These are phyloP conservation scores for Drosophila varians DNA, from an alignment of 1,140 invertebrate genomes.

Conservation along the genomic window DNA sequence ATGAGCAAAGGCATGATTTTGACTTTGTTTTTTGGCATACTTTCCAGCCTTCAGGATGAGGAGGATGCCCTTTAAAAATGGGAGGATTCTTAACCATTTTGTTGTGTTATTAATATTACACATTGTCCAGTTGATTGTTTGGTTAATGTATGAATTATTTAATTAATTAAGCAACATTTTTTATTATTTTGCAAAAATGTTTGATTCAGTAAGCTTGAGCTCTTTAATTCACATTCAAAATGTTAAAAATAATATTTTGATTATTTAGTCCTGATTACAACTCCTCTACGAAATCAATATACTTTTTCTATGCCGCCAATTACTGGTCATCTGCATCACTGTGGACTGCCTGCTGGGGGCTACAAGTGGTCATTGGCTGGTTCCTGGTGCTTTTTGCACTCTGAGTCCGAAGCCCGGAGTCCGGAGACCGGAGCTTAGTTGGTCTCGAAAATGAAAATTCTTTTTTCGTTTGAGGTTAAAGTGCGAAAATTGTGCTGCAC, in stretches of 20 bases:
- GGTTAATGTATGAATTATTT: too few species aligned
- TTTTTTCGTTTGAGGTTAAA: conserved; percentile 58
- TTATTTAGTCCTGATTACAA: too few species aligned
- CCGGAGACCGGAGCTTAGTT: conserved; percentile 11
- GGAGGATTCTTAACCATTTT: not conserved
- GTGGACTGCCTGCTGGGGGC: conserved; percentile 67
- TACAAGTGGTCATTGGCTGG: conserved; percentile 69
- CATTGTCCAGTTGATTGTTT: too few species aligned
- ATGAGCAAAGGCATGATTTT: conserved; percentile 71
- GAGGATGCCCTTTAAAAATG: not conserved
- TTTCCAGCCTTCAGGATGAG: conserved; percentile 4
- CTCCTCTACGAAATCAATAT: not conserved
- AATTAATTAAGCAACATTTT: too few species aligned
- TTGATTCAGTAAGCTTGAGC: too few species aligned
- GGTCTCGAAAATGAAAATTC: conserved; percentile 9
- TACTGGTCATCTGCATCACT: conserved; percentile 9
- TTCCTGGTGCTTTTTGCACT: conserved; percentile 13
- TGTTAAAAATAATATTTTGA: too few species aligned
- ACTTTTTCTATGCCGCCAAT: not conserved
- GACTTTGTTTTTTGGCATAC: conserved; percentile 52
- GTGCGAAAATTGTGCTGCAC: conserved; percentile 43
- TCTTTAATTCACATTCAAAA: too few species aligned
- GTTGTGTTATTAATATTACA: too few species aligned
- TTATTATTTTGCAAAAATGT: too few species aligned
- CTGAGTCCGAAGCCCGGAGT: too few species aligned